Evolutionary conservation across 2,888 invertebrate genomes (phyloP).

Genomic region (Cenopis cana): DNA sequence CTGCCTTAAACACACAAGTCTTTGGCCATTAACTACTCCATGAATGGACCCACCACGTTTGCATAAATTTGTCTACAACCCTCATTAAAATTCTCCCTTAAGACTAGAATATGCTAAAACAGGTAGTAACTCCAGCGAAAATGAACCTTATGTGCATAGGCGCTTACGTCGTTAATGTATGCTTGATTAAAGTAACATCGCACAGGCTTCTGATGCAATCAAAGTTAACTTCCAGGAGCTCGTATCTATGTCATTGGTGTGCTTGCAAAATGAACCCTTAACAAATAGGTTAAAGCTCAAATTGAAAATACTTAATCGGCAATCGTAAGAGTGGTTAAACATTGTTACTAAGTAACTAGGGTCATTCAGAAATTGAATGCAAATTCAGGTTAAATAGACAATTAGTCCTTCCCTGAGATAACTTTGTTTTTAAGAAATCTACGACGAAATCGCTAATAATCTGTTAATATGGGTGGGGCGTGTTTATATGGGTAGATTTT

Average conservation of each 20-base stretch:
- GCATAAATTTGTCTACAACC: slow-evolving; percentile 33
- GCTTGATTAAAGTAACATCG: background rate
- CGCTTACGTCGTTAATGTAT: background rate
- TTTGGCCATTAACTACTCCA: slow-evolving; percentile 19
- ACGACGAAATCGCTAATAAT: too few relatives aligned
- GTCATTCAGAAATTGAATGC: slow-evolving; percentile 25
- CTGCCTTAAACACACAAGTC: slow-evolving; percentile 11
- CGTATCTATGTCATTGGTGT: background rate
- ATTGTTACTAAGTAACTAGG: background rate
- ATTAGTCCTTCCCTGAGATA: background rate
- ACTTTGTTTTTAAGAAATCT: slow-evolving; percentile 14
- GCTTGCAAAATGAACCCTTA: background rate
- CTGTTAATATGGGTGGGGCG: too few relatives aligned
- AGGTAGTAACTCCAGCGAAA: background rate
- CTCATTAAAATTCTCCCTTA: slow-evolving; percentile 29
- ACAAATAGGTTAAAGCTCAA: background rate
- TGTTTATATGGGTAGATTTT: too few relatives aligned
- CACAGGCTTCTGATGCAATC: background rate
- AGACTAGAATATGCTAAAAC: slow-evolving; percentile 16
- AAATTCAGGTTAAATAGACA: slow-evolving; percentile 23
- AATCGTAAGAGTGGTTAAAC: background rate
- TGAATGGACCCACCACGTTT: slow-evolving; percentile 33
- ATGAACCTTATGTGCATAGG: background rate
- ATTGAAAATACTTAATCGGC: background rate
- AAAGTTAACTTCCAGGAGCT: background rate